Base-by-base conservation (phyloP, 1,140 invertebrate genomes). In the Melitaea cinxia region DNA sequence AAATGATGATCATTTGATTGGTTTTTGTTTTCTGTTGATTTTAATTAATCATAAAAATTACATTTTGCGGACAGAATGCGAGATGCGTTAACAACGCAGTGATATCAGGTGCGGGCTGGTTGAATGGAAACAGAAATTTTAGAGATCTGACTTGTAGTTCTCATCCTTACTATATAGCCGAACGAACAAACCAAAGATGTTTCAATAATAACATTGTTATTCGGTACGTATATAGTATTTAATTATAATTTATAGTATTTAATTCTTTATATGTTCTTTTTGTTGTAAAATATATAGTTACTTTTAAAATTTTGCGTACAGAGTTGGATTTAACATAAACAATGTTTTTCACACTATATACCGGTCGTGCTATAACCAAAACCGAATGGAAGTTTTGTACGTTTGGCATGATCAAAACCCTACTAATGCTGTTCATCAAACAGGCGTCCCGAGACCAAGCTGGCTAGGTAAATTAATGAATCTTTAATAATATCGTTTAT, bases 331-430 rank as follows among this genome's bases (percentile, higher is more conserved):
- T 33, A 75, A 62, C 10, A 82, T 89, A 0, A 70, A 84, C 59
- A 70, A 74, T 21, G 69, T 78, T 0, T 83, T 89, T 66, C 73
- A 89, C 45, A 75, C 83, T 5, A 47, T 75, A 10, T 91, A 81
- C 64, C 78, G 77, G 72, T 89, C 86, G 0, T 91, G 88, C 73
- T 91, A 87, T 47, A 77, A 89, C 64, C 72, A 66, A 39, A 66
- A 68, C 5, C 77, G 85, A 4, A 37, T 91, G 30, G 86, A 89
- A 69, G 86, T 91, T 10, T 49, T 91, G 4, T 91, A 89, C 42
- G 82, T 82, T 0, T 80, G 82, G 76, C 83, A 89, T 54, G 67
- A 78, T 7, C 88, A 87, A 52, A 84, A 71, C 42, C 72, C 79
- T 0, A 28, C 53, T 1, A 79, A 89, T 58, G 68, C 74, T 4